Percentiles rank a stretch among this genome's conserved stretches.
Conservation (phyloP, 2,888 invertebrate species). For the Axea sp. region DNA sequence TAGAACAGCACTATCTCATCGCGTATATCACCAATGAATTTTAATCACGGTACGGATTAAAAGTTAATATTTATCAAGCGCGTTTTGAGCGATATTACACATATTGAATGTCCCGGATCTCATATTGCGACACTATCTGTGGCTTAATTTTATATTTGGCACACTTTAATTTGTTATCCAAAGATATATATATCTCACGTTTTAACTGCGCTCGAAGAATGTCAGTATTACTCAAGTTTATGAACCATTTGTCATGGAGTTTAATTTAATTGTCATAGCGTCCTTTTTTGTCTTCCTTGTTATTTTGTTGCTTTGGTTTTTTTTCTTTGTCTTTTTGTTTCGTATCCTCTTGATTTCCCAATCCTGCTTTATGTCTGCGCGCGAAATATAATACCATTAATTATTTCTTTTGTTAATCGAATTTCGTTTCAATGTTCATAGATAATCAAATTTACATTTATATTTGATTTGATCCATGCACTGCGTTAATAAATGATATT, state of each 20-base stretch:
- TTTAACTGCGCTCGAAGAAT: constrained; percentile 18
- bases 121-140: too few species aligned
- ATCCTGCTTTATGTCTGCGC: constrained; percentile 31
- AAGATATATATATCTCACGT: constrained; percentile 21
- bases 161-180: constrained; percentile 28
- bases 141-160: constrained; percentile 28
- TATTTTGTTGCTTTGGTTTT: background rate
- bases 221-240: constrained; percentile 42
- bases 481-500: too few species aligned
- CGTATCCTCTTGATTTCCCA: constrained; percentile 22
- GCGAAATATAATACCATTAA: constrained; percentile 12
- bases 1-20: background rate
- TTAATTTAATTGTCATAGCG: constrained; percentile 47
- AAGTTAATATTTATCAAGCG: constrained; percentile 14
- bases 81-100: background rate
- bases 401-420: constrained; percentile 25
- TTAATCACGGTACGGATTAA: constrained; percentile 9
- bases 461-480: too few species aligned
- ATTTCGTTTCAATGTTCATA: constrained; percentile 15
- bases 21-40: constrained; percentile 9
- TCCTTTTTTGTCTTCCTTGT: background rate
- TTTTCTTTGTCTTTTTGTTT: too few species aligned
- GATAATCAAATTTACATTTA: constrained; percentile 14
- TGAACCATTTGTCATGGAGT: constrained; percentile 46
- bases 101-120: constrained; percentile 1